These are phyloP conservation scores for Ochotona curzoniae DNA, from an alignment of 2,113 vertebrate species.

Conservation along the genomic window DNA sequence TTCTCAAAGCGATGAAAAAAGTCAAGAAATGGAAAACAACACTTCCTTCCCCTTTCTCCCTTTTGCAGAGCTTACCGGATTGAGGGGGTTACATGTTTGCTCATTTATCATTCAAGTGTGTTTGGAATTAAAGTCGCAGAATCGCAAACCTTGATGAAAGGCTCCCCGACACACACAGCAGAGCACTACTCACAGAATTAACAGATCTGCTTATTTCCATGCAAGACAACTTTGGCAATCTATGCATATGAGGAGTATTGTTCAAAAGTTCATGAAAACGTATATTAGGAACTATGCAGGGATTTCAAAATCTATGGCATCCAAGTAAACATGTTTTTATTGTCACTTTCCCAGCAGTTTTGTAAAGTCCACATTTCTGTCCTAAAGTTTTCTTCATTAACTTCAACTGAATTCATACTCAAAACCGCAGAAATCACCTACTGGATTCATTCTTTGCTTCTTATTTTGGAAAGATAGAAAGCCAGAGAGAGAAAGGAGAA, in stretches of 20 bases:
- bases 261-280: too few species aligned
- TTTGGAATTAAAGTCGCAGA: neutral
- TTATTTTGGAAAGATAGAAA: too few species aligned
- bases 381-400: constrained; percentile 23
- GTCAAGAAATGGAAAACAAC: constrained; percentile 51
- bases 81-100: neutral
- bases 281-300: too few species aligned
- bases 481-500: too few species aligned
- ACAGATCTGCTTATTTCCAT: too few species aligned
- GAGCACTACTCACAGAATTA: too few species aligned
- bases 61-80: constrained; percentile 20
- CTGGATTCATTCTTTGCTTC: neutral
- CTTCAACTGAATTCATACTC: neutral
- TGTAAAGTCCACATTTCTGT: too few species aligned
- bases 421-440: neutral
- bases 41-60: constrained; percentile 76
- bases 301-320: too few species aligned
- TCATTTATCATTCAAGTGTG: neutral
- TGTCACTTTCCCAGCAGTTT: too few species aligned
- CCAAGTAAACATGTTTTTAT: too few species aligned
- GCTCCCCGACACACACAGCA: neutral
- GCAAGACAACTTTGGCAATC: too few species aligned
- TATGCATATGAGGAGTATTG: too few species aligned
- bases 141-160: neutral
- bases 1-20: constrained; percentile 62